Conservation (phyloP, 2,113 vertebrate genomes). For the Sinosuthora webbiana region DNA sequence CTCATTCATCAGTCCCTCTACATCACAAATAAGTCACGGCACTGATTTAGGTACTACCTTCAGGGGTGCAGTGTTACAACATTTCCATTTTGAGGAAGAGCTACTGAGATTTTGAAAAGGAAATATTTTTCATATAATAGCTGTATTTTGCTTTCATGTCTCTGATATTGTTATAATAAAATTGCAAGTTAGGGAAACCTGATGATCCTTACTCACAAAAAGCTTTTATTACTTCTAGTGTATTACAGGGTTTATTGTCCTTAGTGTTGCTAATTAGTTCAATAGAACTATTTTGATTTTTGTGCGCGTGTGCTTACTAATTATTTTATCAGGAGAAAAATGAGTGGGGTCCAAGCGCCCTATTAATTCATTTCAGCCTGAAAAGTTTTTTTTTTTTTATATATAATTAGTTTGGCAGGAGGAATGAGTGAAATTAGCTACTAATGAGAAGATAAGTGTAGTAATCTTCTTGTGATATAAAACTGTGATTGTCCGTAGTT, state of each 20-base stretch:
- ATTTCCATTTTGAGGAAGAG: not conserved
- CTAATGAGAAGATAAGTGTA: constrained; percentile 78
- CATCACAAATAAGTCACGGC: not conserved
- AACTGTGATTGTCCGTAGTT: constrained; percentile 67
- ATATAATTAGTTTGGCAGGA: constrained; percentile 77
- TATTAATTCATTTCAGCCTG: constrained; percentile 72
- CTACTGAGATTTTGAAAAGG: not conserved
- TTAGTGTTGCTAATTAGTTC: constrained; percentile 61
- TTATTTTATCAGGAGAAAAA: constrained; percentile 68
- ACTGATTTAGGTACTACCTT: not conserved
- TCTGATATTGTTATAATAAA: not conserved
- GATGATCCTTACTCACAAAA: not conserved
- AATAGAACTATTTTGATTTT: constrained; percentile 62
- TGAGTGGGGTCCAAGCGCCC: constrained; percentile 63
- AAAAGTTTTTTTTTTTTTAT: constrained; percentile 43
- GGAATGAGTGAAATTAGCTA: constrained; percentile 72
- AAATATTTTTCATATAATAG: not conserved
- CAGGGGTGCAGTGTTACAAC: not conserved
- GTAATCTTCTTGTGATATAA: constrained; percentile 69
- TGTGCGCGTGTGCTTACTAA: constrained; percentile 41
- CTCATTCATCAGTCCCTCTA: not conserved
- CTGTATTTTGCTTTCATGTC: not conserved
- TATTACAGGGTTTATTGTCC: constrained; percentile 57
- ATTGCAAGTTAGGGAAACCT: not conserved
- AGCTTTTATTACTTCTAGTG: not conserved